Evolutionary conservation across 2,113 vertebrate genomes (phyloP), one percentile per base, ranked within the genome.

Genomic region (Ramphastos sulfuratus): DNA sequence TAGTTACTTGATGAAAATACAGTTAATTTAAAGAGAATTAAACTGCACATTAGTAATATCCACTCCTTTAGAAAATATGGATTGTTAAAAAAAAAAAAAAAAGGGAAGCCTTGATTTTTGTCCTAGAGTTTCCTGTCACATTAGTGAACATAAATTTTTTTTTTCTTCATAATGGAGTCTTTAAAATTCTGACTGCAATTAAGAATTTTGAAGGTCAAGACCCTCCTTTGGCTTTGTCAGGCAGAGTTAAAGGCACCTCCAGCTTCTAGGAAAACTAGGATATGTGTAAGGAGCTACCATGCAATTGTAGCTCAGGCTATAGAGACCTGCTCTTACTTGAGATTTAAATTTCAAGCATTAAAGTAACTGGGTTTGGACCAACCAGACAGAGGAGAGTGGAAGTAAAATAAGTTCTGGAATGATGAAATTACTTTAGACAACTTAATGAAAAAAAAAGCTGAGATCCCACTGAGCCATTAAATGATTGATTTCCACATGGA

Each of bases 401-500:
- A 72, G 52, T 1, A 20, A 85, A 71, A 73, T 59, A 52, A 63
- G 73, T 88, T 67, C 82, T 63, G 28, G 54, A 65, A 61, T 94
- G 95, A 97, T 80, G 90, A 96, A 94, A 97, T 96, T 24, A 91
- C 79, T 87, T 60, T 28, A 64, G 96, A 95, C 96, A 96, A 73
- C 63, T 96, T 97, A 95, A 97, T 95, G 96, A 93, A 97, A 94
- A 79, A 94, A 86, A 91, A 6, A 0, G 37, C 82, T 71, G 15
- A 2, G 65, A 37, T 95, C 75, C 94, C 82, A 59, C 20, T 64
- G 92, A 96, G 92, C 72, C 94, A 79, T 90, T 91, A 92, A 95
- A 94, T 74, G 60, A 59, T 86, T 64, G 95, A 86, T 95, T 97
- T 97, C 94, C 96, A 93, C 96, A 61, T 73, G 93, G 96, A 91